phyloP scores from a whole-genome alignment of 2,888 invertebrate genomes.

The Lycophotia porphyrea region DNA sequence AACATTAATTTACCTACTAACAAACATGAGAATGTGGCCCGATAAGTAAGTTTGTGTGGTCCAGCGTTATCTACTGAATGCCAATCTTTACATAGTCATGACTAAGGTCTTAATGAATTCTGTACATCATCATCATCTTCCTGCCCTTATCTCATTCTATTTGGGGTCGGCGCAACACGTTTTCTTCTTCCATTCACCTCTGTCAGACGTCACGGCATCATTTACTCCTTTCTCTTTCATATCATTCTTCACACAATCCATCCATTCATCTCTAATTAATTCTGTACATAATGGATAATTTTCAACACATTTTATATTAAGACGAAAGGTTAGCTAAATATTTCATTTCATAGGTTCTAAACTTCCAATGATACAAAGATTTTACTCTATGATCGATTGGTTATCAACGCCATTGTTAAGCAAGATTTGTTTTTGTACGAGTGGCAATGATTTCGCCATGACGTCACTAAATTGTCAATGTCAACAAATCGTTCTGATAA shows the following conservation, averaged over 20 bases:
- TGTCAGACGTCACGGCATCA: no score
- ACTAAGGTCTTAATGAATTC: background rate
- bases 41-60: constrained; percentile 61
- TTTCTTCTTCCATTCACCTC: no score
- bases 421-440: constrained; percentile 31
- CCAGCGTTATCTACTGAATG: constrained; percentile 47
- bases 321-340: background rate
- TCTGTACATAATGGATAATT: background rate
- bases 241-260: no score
- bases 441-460: constrained; percentile 48
- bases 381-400: background rate
- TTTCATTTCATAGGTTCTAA: background rate
- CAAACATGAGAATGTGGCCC: constrained; percentile 36
- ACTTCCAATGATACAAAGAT: background rate
- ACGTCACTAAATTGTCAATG: constrained; percentile 49
- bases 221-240: no score
- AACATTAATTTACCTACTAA: constrained; percentile 27
- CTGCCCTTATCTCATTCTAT: no score
- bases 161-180: no score
- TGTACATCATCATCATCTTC: no score
- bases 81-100: constrained; percentile 23
- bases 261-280: no score
- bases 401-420: background rate
- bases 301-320: background rate
- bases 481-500: constrained; percentile 56